These are phyloP conservation scores for Rhodeus uyekii DNA, from an alignment of 2,797 vertebrate species.

Conservation along the genomic window DNA sequence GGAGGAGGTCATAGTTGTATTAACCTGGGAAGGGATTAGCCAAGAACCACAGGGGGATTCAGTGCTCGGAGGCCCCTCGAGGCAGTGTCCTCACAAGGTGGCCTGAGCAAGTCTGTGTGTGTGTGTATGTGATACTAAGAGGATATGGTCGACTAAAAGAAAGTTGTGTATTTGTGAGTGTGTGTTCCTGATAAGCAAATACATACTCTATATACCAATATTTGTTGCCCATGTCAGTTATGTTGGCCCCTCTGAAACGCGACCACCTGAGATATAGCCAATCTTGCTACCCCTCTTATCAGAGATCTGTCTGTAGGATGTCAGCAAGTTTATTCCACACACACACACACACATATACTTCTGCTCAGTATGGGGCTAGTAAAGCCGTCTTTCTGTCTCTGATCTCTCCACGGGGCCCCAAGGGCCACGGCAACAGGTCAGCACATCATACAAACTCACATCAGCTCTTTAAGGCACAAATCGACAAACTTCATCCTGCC, in stretches of 20 bases:
- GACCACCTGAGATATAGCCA: constrained; percentile 60
- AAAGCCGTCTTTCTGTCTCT: constrained; percentile 43
- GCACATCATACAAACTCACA: constrained; percentile 68
- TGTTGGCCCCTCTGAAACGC: constrained; percentile 34
- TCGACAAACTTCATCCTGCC: constrained; percentile 66
- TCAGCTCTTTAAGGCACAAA: constrained; percentile 62
- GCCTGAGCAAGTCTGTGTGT: constrained; percentile 29
- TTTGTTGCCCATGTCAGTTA: constrained; percentile 41
- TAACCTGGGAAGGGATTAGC: constrained; percentile 83
- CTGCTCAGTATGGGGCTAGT: constrained; percentile 28
- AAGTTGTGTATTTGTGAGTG: constrained; percentile 11
- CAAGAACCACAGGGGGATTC: constrained; percentile 61
- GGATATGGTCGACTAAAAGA: not conserved
- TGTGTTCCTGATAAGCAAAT: constrained; percentile 37
- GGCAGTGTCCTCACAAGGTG: constrained; percentile 66
- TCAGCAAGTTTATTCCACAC: constrained; percentile 64
- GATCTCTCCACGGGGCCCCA: constrained; percentile 39
- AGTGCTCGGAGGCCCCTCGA: constrained; percentile 57
- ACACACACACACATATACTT: constrained; percentile 33
- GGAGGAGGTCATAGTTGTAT: constrained; percentile 81
- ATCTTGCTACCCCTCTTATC: constrained; percentile 75
- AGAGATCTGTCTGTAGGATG: constrained; percentile 74
- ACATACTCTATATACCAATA: constrained; percentile 40
- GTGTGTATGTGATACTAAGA: constrained; percentile 38
- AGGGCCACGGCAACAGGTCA: constrained; percentile 64